These are phyloP conservation scores for Hyaena hyaena DNA, from an alignment of 2,113 vertebrate species.

Conservation along the genomic window DNA sequence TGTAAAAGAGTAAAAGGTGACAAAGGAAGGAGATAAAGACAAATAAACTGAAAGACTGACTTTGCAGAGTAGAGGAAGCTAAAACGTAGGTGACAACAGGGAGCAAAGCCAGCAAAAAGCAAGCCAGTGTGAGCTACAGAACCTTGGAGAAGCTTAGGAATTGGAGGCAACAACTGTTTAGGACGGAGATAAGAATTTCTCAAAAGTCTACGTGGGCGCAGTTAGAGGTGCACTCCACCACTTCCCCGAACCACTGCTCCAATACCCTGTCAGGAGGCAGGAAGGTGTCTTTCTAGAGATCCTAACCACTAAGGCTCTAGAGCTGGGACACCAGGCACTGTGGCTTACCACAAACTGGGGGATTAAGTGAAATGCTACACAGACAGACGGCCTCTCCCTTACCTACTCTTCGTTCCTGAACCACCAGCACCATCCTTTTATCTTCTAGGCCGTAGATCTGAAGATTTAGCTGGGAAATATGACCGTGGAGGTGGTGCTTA, in stretches of 20 bases:
- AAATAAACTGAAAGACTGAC: neutral
- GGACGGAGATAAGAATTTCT: neutral
- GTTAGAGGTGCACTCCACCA: neutral
- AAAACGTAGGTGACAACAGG: neutral
- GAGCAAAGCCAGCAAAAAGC: neutral
- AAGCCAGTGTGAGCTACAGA: neutral
- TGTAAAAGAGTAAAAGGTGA: neutral
- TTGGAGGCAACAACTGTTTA: neutral
- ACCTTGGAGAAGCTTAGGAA: neutral
- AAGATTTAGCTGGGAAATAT: slow-evolving; percentile 5
- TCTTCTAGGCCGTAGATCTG: neutral
- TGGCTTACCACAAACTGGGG: neutral
- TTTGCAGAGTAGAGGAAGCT: neutral
- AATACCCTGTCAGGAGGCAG: neutral
- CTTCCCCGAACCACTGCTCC: neutral
- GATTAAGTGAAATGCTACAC: neutral
- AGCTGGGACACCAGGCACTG: neutral
- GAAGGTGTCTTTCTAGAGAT: neutral
- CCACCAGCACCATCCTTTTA: neutral
- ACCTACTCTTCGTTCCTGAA: neutral
- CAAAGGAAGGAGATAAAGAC: slow-evolving; percentile 31
- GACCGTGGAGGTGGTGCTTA: neutral
- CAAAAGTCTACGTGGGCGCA: neutral
- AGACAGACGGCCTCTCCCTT: neutral
- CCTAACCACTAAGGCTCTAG: neutral